Percentiles rank a stretch among this genome's conserved stretches.
Conservation (phyloP, 1,140 invertebrate species). For the Lasioglossum albipes region DNA sequence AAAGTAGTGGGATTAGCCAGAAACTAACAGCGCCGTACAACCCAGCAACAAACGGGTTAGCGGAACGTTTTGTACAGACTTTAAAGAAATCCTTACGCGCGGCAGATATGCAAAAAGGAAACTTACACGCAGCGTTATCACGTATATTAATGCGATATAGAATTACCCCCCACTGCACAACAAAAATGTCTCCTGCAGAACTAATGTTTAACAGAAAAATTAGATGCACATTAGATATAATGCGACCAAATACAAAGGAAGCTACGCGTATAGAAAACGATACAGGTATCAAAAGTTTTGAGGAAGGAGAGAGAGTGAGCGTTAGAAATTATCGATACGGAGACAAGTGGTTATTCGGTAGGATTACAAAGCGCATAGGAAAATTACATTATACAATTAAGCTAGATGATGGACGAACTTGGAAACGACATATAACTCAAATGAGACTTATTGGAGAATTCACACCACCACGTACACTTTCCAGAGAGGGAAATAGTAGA, state of each 20-base stretch:
- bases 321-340: too few species aligned
- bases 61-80: not conserved
- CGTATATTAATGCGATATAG: not conserved
- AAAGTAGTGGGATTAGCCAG: not conserved
- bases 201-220: too few species aligned
- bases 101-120: not conserved
- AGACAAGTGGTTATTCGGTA: conserved; percentile 47
- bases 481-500: too few species aligned
- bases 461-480: too few species aligned
- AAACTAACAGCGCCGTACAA: not conserved
- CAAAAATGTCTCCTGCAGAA: not conserved
- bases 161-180: not conserved
- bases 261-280: too few species aligned
- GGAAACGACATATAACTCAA: conserved; percentile 51
- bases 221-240: too few species aligned
- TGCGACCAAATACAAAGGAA: too few species aligned
- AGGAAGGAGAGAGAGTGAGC: too few species aligned
- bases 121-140: not conserved
- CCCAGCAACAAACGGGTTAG: not conserved
- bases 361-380: conserved; percentile 3
- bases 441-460: conserved; percentile 1
- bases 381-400: conserved; percentile 47
- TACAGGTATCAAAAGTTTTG: too few species aligned
- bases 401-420: conserved; percentile 40
- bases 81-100: not conserved